These are phyloP conservation scores for Dione juno DNA, from an alignment of 2,888 invertebrate species.

Conservation along the genomic window DNA sequence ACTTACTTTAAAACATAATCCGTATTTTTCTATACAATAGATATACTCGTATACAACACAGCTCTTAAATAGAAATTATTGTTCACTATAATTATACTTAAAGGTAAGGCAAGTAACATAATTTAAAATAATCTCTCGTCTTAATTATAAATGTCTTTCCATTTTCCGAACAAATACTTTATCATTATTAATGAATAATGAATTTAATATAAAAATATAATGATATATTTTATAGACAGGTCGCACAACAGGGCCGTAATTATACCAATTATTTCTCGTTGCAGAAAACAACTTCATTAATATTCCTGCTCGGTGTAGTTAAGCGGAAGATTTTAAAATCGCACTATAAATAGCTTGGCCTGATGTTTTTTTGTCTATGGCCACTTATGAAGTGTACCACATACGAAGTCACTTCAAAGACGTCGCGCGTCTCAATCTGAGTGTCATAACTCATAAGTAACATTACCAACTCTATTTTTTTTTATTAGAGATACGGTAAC, in stretches of 20 bases:
- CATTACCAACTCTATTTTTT: no score
- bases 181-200: slow-evolving; percentile 7
- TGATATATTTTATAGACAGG: slow-evolving; percentile 33
- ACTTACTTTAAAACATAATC: slow-evolving; percentile 8
- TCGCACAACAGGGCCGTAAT: slow-evolving; percentile 36
- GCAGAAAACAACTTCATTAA: slow-evolving; percentile 44
- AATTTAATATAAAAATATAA: slow-evolving; percentile 32
- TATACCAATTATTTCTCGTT: slow-evolving; percentile 42
- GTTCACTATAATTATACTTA: not conserved
- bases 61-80: not conserved
- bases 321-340: slow-evolving; percentile 41
- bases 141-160: not conserved
- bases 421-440: slow-evolving; percentile 37
- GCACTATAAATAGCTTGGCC: slow-evolving; percentile 38
- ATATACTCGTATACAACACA: not conserved
- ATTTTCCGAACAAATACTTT: not conserved
- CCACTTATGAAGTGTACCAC: slow-evolving; percentile 15
- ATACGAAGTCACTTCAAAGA: slow-evolving; percentile 12
- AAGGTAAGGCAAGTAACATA: not conserved
- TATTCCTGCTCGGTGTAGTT: slow-evolving; percentile 38
- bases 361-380: slow-evolving; percentile 36
- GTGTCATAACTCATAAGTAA: no score
- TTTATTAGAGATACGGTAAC: no score
- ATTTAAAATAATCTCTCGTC: not conserved
- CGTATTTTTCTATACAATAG: not conserved